Conservation (phyloP, 2,888 invertebrate species). For the Dryobotodes eremita region DNA sequence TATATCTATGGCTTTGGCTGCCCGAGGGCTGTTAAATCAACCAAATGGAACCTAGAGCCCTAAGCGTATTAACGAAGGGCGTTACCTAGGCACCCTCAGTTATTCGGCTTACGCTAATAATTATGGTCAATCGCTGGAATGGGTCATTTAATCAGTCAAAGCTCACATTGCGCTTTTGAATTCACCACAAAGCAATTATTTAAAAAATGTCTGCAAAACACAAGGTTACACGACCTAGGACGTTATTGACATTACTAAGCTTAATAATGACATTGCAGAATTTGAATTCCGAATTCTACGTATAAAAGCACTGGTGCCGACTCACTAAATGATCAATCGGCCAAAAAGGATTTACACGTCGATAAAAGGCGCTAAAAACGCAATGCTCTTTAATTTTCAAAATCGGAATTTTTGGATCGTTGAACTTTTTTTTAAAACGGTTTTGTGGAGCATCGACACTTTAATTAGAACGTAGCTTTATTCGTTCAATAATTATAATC, state of each 20-base stretch:
- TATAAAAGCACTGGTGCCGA: conserved; percentile 34
- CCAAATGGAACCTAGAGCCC: conserved; percentile 58
- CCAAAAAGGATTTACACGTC: conserved; percentile 61
- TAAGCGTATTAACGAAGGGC: conserved; percentile 44
- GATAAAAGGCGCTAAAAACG: conserved; percentile 67
- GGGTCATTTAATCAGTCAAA: conserved; percentile 23
- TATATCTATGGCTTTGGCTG: conserved; percentile 42
- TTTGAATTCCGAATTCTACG: conserved; percentile 51
- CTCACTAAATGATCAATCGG: conserved; percentile 40
- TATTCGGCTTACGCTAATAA: conserved; percentile 29
- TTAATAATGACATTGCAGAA: conserved; percentile 44
- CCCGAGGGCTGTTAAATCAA: conserved; percentile 47
- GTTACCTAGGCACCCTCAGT: conserved; percentile 44
- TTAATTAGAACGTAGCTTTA: conserved; percentile 84
- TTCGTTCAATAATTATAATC: conserved; percentile 77
- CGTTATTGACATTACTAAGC: conserved; percentile 48
- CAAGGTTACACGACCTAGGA: conserved; percentile 23
- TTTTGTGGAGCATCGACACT: conserved; percentile 73
- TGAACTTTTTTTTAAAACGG: conserved; percentile 67
- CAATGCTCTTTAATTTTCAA: conserved; percentile 69
- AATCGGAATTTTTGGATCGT: conserved; percentile 67
- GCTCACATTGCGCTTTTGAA: conserved; percentile 19
- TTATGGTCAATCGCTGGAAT: conserved; percentile 28
- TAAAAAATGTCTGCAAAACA: conserved; percentile 5
- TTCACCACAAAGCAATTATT: background rate